phyloP scores from a whole-genome alignment of 1,140 invertebrate genomes.

The Ips typographus region DNA sequence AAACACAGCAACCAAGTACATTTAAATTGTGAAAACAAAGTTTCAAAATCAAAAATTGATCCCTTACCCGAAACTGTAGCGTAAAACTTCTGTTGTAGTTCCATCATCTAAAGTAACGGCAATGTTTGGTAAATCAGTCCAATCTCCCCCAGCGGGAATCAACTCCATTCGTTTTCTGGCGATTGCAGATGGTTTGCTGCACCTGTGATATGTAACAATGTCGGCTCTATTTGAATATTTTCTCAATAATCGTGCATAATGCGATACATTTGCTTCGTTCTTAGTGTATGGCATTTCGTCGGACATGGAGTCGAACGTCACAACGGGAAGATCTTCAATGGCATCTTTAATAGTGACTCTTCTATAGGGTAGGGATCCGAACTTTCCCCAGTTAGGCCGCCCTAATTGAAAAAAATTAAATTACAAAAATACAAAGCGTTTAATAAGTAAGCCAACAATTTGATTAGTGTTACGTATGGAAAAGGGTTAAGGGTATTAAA shows the following conservation, averaged over 20 bases:
- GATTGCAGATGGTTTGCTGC: conserved; percentile 79
- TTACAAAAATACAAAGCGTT: too few species aligned
- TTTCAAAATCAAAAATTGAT: too few species aligned
- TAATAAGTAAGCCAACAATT: too few species aligned
- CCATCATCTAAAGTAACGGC: too few species aligned
- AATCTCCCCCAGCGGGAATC: conserved; percentile 75
- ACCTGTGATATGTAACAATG: conserved; percentile 70
- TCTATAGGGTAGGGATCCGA: conserved; percentile 40
- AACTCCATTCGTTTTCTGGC: conserved; percentile 74
- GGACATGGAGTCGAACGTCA: conserved; percentile 10
- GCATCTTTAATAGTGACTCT: conserved; percentile 68
- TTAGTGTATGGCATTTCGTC: conserved; percentile 20
- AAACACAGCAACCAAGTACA: too few species aligned
- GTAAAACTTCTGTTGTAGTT: too few species aligned
- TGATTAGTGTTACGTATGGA: too few species aligned
- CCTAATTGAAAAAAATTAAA: too few species aligned
- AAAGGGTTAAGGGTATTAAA: too few species aligned
- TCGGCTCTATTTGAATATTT: conserved; percentile 12
- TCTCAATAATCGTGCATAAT: conserved; percentile 60
- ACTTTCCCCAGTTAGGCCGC: conserved; percentile 3
- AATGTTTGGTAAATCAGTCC: conserved; percentile 86
- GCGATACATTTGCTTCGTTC: conserved; percentile 72
- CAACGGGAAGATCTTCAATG: conserved; percentile 74
- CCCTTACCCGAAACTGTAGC: too few species aligned
- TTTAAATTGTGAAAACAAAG: too few species aligned